A percentile compares a stretch with the other conserved stretches of the same genome.
phyloP scores from a whole-genome alignment of 2,113 vertebrate genomes.

The Malurus cyaneus region DNA sequence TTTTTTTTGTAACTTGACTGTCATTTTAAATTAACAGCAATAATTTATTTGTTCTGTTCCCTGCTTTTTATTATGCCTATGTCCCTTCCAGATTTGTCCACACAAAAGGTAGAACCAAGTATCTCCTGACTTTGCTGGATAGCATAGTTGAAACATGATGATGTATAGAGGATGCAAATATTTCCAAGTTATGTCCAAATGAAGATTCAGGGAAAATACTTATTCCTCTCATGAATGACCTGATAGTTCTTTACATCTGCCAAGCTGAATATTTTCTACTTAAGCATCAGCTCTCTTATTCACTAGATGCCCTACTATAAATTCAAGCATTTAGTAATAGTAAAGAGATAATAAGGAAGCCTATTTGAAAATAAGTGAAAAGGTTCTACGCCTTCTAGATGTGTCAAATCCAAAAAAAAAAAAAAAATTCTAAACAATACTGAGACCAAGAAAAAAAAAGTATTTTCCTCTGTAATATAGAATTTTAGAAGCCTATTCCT shows the following conservation, averaged over 20 bases:
- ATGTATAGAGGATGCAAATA: neutral
- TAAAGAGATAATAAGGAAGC: neutral
- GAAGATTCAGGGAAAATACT: neutral
- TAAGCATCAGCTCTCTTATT: neutral
- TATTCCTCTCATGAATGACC: neutral
- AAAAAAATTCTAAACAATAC: neutral
- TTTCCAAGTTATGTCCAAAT: neutral
- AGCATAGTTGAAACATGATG: neutral
- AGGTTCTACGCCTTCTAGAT: neutral
- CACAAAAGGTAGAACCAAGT: neutral
- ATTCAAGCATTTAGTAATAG: neutral
- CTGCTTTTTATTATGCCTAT: neutral
- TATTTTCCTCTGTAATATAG: neutral
- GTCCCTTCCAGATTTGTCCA: neutral
- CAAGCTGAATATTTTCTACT: neutral
- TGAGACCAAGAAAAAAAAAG: neutral
- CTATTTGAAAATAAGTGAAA: neutral
- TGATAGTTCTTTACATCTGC: neutral
- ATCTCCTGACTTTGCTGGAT: neutral
- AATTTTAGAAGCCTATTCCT: neutral
- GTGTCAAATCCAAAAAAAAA: neutral
- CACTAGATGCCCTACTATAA: neutral
- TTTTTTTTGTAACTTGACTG: neutral
- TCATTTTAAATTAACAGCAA: neutral
- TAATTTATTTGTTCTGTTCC: neutral